phyloP scores from a whole-genome alignment of 2,113 vertebrate species.

The Vulpes ferrilata region DNA sequence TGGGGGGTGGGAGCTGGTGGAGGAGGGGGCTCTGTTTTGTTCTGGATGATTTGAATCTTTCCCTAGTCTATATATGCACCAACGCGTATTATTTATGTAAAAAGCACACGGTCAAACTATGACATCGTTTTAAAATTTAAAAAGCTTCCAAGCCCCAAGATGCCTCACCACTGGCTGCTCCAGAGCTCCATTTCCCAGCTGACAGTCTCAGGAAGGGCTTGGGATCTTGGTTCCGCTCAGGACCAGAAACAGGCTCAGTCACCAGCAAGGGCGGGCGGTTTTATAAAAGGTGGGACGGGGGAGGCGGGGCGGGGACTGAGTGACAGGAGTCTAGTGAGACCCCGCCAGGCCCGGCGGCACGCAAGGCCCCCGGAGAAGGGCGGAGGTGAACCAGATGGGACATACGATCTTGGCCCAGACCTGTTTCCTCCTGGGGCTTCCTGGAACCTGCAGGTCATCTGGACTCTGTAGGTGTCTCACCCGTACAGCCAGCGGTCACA shows the following conservation, averaged over 20 bases:
- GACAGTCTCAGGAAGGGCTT: not conserved
- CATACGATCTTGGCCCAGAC: not conserved
- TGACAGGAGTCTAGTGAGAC: not conserved
- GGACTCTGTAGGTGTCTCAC: not conserved
- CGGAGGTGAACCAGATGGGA: not conserved
- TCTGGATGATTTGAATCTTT: not conserved
- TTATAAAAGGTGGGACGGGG: not conserved
- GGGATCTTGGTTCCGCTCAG: not conserved
- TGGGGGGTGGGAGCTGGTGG: not conserved
- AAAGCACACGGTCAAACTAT: not conserved
- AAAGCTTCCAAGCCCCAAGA: not conserved
- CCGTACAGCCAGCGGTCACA: no score
- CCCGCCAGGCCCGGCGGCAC: fast-evolving
- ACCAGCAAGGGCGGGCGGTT: not conserved
- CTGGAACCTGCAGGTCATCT: not conserved
- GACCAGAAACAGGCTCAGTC: not conserved
- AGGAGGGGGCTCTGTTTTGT: not conserved
- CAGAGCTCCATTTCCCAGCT: not conserved
- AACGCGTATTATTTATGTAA: not conserved
- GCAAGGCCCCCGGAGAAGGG: not conserved
- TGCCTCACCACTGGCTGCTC: not conserved
- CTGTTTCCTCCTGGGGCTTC: not conserved
- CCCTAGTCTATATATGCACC: not conserved
- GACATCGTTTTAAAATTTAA: not conserved
- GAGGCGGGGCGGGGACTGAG: no score